A percentile compares a stretch with the other conserved stretches of the same genome.
Conservation (phyloP, 2,888 invertebrate genomes). For the Tetropium fuscum region DNA sequence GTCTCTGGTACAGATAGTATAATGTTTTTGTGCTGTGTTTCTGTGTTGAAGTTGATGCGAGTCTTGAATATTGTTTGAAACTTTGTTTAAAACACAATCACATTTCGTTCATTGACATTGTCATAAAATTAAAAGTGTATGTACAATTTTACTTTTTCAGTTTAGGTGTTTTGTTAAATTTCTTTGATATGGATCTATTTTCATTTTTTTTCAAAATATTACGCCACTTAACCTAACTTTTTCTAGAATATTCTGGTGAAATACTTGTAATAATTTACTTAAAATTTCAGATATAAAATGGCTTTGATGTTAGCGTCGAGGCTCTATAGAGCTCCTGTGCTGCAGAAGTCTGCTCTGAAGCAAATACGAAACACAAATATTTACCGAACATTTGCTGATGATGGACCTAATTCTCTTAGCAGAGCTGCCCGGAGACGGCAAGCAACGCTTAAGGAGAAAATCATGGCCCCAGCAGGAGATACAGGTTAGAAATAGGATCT, state of each 20-base stretch:
- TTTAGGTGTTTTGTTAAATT: not conserved
- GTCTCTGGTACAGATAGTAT: too few relatives aligned
- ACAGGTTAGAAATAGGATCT: conserved; percentile 72
- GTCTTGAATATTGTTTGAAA: too few relatives aligned
- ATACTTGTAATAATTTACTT: not conserved
- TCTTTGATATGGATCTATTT: too few relatives aligned
- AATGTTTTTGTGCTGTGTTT: too few relatives aligned
- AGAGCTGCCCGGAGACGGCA: conserved; percentile 67
- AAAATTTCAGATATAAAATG: conserved; percentile 47
- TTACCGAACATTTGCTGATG: conserved; percentile 69
- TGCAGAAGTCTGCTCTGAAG: conserved; percentile 58
- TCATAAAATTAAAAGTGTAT: conserved; percentile 33
- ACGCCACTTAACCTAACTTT: conserved; percentile 38
- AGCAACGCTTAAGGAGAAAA: conserved; percentile 75
- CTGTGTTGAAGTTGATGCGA: too few relatives aligned
- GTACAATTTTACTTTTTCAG: conserved; percentile 17
- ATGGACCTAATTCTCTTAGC: conserved; percentile 62
- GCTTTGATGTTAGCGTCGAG: conserved; percentile 57
- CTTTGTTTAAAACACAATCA: not conserved
- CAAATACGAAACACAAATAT: conserved; percentile 59
- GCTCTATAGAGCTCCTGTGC: conserved; percentile 53
- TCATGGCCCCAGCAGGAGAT: conserved; percentile 82
- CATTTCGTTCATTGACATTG: conserved; percentile 5
- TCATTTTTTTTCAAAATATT: conserved; percentile 42
- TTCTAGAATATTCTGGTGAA: conserved; percentile 19